Conservation (phyloP, 2,797 vertebrate species). For the Vespertilio murinus region DNA sequence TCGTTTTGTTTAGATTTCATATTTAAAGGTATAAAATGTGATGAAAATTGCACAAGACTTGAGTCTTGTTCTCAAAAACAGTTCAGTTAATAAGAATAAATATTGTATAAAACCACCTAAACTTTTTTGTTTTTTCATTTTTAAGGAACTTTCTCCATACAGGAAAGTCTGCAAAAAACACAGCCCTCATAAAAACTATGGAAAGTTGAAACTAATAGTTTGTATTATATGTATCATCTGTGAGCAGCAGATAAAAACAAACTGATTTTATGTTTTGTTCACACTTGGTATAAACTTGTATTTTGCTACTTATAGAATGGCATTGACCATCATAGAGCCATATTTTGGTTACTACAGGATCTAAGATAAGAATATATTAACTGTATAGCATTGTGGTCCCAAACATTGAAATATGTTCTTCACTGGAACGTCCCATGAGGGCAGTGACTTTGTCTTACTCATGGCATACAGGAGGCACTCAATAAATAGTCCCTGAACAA, state of each 20-base stretch:
- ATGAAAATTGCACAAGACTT: constrained; percentile 2
- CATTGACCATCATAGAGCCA: not conserved
- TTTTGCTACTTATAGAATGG: constrained; percentile 3
- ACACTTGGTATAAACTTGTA: not conserved
- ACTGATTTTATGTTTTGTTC: not conserved
- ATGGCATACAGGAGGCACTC: not conserved
- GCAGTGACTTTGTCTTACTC: not conserved
- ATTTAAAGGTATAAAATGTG: not conserved
- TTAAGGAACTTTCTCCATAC: not conserved
- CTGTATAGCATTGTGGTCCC: not conserved
- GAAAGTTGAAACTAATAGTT: not conserved
- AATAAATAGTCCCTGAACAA: not conserved
- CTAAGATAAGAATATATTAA: not conserved
- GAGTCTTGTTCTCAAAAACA: constrained; percentile 20
- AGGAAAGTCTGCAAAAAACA: constrained; percentile 1
- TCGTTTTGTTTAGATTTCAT: constrained; percentile 35
- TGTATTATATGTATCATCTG: not conserved
- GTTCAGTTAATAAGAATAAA: not conserved
- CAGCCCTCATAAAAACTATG: not conserved
- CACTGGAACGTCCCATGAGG: not conserved
- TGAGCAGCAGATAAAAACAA: not conserved
- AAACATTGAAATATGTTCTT: not conserved
- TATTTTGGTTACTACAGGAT: not conserved
- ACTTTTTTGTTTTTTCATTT: not conserved
- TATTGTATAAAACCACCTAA: not conserved